Evolutionary conservation across 2,113 vertebrate genomes (phyloP).

Genomic region (Myrmophylax atrothorax): DNA sequence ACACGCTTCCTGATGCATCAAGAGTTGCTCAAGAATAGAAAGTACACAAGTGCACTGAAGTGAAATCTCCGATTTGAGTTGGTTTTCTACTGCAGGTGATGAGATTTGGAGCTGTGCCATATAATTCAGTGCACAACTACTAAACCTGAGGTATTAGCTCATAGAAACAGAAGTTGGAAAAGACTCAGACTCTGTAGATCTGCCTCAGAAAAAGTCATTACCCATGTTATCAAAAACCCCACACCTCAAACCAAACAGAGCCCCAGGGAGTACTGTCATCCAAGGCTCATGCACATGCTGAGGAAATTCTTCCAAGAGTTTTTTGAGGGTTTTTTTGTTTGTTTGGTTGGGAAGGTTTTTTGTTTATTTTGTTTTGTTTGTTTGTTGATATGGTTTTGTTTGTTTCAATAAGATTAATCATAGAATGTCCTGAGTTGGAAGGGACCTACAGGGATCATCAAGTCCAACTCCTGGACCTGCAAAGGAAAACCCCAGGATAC

Average conservation of each 20-base stretch:
- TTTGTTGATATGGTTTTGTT: background rate
- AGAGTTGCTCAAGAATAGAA: background rate
- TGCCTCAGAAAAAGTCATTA: background rate
- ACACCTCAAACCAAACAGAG: background rate
- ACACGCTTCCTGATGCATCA: background rate
- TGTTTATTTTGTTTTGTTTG: background rate
- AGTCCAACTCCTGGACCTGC: background rate
- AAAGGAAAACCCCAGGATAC: background rate
- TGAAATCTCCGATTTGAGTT: background rate
- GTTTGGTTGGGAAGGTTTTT: too few species aligned
- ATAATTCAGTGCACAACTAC: background rate
- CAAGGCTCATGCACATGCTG: background rate
- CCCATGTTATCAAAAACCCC: background rate
- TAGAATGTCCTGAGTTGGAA: background rate
- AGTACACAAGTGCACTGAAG: background rate
- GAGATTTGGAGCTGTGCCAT: background rate
- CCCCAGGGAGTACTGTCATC: background rate
- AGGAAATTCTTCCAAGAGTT: background rate
- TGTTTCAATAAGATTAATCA: background rate
- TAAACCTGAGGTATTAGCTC: background rate
- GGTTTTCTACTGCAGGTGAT: slow-evolving; percentile 22
- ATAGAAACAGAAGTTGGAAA: background rate
- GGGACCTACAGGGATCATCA: background rate
- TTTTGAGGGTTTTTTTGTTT: background rate
- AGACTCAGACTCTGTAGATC: background rate